Base-by-base conservation (phyloP, 2,888 invertebrate genomes). In the Agriopis aurantiaria region DNA sequence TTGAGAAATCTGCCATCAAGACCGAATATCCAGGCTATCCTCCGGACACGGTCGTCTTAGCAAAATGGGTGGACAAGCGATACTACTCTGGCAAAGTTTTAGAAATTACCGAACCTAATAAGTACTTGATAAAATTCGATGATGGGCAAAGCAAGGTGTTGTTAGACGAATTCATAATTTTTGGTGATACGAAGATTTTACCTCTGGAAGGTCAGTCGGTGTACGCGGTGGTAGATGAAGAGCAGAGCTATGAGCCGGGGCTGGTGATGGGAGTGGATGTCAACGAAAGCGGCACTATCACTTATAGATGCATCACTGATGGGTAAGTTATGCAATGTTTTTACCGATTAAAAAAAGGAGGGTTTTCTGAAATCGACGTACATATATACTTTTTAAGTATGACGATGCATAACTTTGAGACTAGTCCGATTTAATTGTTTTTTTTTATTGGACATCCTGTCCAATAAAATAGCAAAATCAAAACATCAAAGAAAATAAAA, bases 11-110 rank as follows among this genome's bases (percentile, higher is more conserved):
- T 9, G 66, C 81, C 0, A 70, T 89, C 0, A 93, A 93, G 69
- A 72, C 80, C 0, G 94, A 94, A 72, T 93, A 91, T 56, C 87
- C 90, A 6, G 93, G 92, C 0, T 88, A 82, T 68, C 81, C 91
- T 0, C 91, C 91, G 0, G 94, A 93, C 7, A 95, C 94, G 0
- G 90, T 91, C 0, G 96, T 96, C 0, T 91, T 96, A 75, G 96
- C 96, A 0, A 96, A 96, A 83, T 96, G 96, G 96, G 95, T 95
- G 0, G 96, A 96, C 80, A 96, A 95, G 78, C 95, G 95, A 71
- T 96, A 96, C 76, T 96, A 96, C 77, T 96, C 96, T 0, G 96
- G 96, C 0, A 95, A 88, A 82, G 95, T 96, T 0, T 84, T 92
- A 10, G 95, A 95, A 75, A 95, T 95, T 59, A 93, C 95, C 0